phyloP scores from a whole-genome alignment of 2,888 invertebrate species.

The Ophraella communa region DNA sequence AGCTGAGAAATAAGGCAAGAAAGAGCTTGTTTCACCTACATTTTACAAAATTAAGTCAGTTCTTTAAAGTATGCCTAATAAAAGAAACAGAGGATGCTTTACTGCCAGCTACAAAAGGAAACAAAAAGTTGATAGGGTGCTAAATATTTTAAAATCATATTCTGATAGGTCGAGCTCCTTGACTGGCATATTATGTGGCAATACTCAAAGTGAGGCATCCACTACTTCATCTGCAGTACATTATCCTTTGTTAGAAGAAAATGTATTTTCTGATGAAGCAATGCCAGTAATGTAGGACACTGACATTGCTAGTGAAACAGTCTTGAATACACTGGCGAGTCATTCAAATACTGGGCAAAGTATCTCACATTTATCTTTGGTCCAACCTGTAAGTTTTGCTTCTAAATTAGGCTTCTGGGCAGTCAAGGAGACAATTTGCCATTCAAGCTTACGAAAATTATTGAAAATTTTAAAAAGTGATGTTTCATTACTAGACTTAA shows the following conservation, averaged over 20 bases:
- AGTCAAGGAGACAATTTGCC: conserved; percentile 14
- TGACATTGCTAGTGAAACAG: conserved; percentile 11
- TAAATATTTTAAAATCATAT: conserved; percentile 5
- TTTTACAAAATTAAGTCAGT: too few relatives aligned
- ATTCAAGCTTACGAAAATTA: conserved; percentile 18
- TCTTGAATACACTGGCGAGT: conserved; percentile 4
- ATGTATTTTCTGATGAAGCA: conserved; percentile 9
- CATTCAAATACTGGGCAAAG: conserved; percentile 7
- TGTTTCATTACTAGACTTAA: conserved; percentile 7
- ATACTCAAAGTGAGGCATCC: conserved; percentile 11
- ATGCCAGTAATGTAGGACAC: conserved; percentile 2
- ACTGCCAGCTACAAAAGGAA: neutral
- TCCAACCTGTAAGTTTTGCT: conserved; percentile 8
- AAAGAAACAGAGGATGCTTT: too few relatives aligned
- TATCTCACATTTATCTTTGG: conserved; percentile 8
- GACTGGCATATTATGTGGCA: conserved; percentile 12
- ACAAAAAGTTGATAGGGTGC: neutral
- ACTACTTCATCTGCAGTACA: conserved; percentile 10
- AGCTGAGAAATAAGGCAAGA: too few relatives aligned
- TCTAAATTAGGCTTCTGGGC: conserved; percentile 20
- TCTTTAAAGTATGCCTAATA: too few relatives aligned
- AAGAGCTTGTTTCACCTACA: too few relatives aligned
- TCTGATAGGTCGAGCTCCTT: conserved; percentile 5
- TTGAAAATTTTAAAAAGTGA: conserved; percentile 18
- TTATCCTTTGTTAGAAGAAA: conserved; percentile 7